Evolutionary conservation across 2,888 invertebrate species (phyloP).

Genomic region (Tenthredo notha): DNA sequence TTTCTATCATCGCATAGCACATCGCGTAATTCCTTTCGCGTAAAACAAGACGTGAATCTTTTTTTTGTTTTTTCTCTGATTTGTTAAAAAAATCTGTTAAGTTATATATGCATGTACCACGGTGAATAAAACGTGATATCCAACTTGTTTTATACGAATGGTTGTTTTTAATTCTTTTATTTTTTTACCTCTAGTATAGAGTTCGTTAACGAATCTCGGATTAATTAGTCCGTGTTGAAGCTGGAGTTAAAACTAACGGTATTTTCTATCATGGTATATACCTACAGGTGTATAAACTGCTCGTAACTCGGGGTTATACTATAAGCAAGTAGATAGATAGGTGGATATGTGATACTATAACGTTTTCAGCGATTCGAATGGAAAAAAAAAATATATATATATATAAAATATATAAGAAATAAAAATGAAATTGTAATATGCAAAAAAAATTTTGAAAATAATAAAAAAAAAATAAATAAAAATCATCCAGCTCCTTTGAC

Average conservation of each 20-base stretch:
- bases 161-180: too few species aligned
- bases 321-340: background rate
- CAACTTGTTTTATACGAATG: background rate
- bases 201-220: slow-evolving; percentile 50
- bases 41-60: background rate
- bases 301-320: background rate
- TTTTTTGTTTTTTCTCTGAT: background rate
- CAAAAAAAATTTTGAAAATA: too few species aligned
- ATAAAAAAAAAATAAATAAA: too few species aligned
- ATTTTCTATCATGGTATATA: slow-evolving; percentile 5
- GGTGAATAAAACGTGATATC: background rate
- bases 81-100: background rate
- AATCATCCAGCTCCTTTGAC: slow-evolving; percentile 28
- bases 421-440: background rate
- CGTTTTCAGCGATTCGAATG: background rate
- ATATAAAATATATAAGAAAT: background rate
- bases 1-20: background rate
- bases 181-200: background rate
- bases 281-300: background rate
- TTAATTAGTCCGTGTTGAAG: slow-evolving; percentile 42
- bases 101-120: background rate
- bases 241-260: slow-evolving; percentile 31
- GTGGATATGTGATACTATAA: background rate
- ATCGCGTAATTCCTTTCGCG: background rate
- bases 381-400: background rate